Base-by-base conservation (phyloP, 92 coral and sea anemone species). In the Phymanthus crucifer region DNA sequence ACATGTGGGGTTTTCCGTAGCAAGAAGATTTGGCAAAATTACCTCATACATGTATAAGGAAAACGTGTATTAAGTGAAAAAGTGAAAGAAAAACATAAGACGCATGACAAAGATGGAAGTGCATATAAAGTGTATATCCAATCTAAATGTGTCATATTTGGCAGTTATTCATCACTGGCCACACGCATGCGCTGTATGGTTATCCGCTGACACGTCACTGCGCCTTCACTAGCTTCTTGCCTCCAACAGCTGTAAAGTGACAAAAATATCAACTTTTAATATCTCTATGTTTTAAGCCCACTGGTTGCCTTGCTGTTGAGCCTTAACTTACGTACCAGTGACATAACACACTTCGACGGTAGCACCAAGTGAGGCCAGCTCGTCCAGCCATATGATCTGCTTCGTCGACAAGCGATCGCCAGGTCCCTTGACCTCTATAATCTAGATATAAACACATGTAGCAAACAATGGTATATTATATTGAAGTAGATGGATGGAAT, bases 361-460 rank as follows among this genome's bases (percentile, higher is more conserved):
- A 1, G 91, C 97, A 32, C 99, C 99, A 18, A 93, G 83, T 14
- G 89, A 82, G 0, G 85, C 80, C 23, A 95, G 80, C 17, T 87
- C 91, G 43, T 83, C 89, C 36, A 95, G 84, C 99, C 99, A 95
- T 64, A 95, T 90, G 35, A 88, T 92, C 75, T 95, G 99, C 70
- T 95, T 95, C 10, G 99, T 93, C 2, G 99, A 95, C 12, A 95
- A 87, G 38, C 92, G 73, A 85, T 95, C 99, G 7, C 97, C 94
- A 4, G 99, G 99, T 2, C 99, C 99, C 80, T 95, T 95, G 23
- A 95, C 99, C 40, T 95, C 99, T 18, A 94, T 91, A 82, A 95
- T 93, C 99, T 95, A 82, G 46, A 70, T 50, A 34, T 6, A 2
- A 75, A 33, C 18, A 21, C 1, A 34, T 46, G 17, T 21, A 73